Conservation (phyloP, 2,888 invertebrate genomes). For the Eretmocerus hayati region DNA sequence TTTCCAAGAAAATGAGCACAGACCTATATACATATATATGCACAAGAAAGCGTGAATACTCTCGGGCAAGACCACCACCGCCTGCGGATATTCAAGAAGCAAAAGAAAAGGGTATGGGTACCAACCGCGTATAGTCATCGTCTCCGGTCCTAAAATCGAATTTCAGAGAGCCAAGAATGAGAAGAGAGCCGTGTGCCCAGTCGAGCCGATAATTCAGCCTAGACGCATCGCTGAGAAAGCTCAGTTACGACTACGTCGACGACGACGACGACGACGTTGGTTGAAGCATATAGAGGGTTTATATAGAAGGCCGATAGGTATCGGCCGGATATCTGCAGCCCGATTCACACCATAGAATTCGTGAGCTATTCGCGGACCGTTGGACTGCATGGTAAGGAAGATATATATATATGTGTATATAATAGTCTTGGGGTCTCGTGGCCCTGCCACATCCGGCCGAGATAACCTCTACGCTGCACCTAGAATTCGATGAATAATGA, state of each 20-base stretch:
- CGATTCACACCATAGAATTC: conserved; percentile 35
- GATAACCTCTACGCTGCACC: conserved; percentile 35
- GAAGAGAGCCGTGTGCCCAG: conserved; percentile 12
- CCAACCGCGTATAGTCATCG: background rate
- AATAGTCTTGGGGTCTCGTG: conserved; percentile 16
- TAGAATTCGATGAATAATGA: conserved; percentile 47
- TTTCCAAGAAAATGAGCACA: no score
- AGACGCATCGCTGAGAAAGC: background rate
- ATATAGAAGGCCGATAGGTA: conserved; percentile 9
- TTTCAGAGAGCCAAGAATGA: conserved; percentile 4
- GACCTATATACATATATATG: no score
- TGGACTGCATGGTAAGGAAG: no score
- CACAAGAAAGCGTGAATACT: no score
- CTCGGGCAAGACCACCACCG: no score
- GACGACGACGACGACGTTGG: no score
- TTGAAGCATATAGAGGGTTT: background rate
- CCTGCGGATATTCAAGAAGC: conserved; percentile 3
- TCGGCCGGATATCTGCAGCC: conserved; percentile 23
- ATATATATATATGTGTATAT: no score
- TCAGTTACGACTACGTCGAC: no score
- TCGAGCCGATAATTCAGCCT: conserved; percentile 19
- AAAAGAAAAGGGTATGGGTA: background rate
- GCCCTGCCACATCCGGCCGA: conserved; percentile 32
- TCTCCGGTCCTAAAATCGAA: conserved; percentile 13
- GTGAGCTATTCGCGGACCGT: conserved; percentile 32